phyloP scores from a whole-genome alignment of 2,113 vertebrate genomes.

The Carlito syrichta region DNA sequence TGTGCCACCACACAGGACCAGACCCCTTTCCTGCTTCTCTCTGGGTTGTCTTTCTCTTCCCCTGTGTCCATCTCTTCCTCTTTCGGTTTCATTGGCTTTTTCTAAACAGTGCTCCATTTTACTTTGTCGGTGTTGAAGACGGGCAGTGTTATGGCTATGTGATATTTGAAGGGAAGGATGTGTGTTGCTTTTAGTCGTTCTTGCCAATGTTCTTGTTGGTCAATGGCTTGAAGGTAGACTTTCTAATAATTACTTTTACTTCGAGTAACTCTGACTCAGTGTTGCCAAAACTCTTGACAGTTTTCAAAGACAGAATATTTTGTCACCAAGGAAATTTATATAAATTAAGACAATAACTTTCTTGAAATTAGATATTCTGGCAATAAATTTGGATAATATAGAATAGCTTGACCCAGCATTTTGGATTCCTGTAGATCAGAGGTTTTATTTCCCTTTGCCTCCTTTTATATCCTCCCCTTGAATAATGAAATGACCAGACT shows the following conservation, averaged over 20 bases:
- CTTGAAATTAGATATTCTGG: slow-evolving; percentile 87
- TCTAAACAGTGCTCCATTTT: slow-evolving; percentile 85
- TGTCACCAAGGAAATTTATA: slow-evolving; percentile 85
- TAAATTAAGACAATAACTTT: slow-evolving; percentile 82
- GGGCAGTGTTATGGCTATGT: slow-evolving; percentile 87
- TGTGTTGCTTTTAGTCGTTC: slow-evolving; percentile 85
- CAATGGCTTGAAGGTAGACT: slow-evolving; percentile 76
- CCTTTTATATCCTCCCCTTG: slow-evolving; percentile 70
- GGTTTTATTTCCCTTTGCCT: slow-evolving; percentile 76
- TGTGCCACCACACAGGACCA: slow-evolving; percentile 90
- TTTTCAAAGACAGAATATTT: slow-evolving; percentile 85
- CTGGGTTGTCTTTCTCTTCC: slow-evolving; percentile 79
- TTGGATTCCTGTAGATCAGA: slow-evolving; percentile 82
- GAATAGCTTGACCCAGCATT: slow-evolving; percentile 81
- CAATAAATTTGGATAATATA: slow-evolving; percentile 79
- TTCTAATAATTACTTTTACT: slow-evolving; percentile 78
- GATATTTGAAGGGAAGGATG: slow-evolving; percentile 85
- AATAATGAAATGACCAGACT: slow-evolving; percentile 81
- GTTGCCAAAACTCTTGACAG: slow-evolving; percentile 84
- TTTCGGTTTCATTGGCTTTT: slow-evolving; percentile 85
- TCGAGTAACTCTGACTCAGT: slow-evolving; percentile 84
- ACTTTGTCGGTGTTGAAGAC: slow-evolving; percentile 87
- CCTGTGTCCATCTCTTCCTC: slow-evolving; percentile 82
- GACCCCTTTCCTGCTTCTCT: slow-evolving; percentile 86
- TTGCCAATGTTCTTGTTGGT: slow-evolving; percentile 80